Evolutionary conservation across 2,888 invertebrate genomes (phyloP), one percentile per base, ranked within the genome.

Genomic region (Pristionchus japonicus): DNA sequence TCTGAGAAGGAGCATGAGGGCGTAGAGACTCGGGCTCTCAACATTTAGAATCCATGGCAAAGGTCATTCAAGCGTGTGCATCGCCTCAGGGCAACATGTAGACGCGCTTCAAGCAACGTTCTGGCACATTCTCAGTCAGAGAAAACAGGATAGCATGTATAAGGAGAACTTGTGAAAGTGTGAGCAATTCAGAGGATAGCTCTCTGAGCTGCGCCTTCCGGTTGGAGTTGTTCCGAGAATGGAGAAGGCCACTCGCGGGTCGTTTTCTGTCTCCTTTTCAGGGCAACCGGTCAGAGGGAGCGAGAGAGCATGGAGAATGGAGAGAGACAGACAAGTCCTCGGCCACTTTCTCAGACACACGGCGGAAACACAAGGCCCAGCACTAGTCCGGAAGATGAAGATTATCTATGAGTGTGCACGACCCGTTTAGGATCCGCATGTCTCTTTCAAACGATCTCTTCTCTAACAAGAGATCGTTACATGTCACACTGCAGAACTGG

Each of bases 211-310:
- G 15, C n/a, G 37, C 11, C 34, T 77, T 77, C 43, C 77, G 77
- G 77, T 40, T 23, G 4, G n/a, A n/a, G n/a, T 27, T 47, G 77
- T 77, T 77, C 77, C 27, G n/a, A 77, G 77, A 77, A 77, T 23
- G 43, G 43, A 64, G 67, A 34, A 67, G n/a, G 43, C 6, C 77
- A 70, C 70, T 20, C 23, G 57, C 57, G 11, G 52, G 52, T 52
- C 52, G 23, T 20, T 9, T n/a, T 6, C 57, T n/a, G 57, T 57
- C 23, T n/a, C 9, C 57, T n/a, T 0, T 17, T 52, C 17, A 57
- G 9, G 57, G 23, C 57, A n/a, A n/a, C 57, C 57, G 57, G 23
- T 57, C n/a, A 57, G 57, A 57, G 57, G 0, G 0, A 9, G 23
- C 0, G n/a, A 57, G n/a, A 57, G 57, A 57, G 57, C n/a, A 20